Base-by-base conservation (phyloP, 2,888 invertebrate genomes). In the Drosophila melanosoma region DNA sequence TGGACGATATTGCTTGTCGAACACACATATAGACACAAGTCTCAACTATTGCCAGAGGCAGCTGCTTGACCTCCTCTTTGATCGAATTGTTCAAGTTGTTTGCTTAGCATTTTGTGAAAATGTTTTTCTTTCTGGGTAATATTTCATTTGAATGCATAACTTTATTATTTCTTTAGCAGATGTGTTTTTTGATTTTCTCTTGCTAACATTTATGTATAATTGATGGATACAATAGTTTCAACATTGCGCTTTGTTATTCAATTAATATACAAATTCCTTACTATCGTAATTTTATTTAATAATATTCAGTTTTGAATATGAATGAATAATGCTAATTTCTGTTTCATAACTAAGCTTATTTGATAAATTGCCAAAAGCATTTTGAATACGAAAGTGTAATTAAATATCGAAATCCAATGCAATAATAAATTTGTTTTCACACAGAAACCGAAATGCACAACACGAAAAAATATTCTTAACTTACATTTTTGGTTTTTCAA, bases 121-220 rank as follows among this genome's bases (percentile, higher is more conserved):
- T 70, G 62, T 69, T 70, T 81, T 79, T 66, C 59, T 65, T 67
- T 69, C 32, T 15, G 32, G 15, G 58, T 54, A 77, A 74, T 83
- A 81, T 83, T 87, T 87, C 75, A 64, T 67, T 82, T 68, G 64
- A 67, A 53, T 74, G 79, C 85, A 87, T 76, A 83, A 77, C 77
- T 77, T 69, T 69, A 74, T 77, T 87, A 71, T 73, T 68, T 52
- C 57, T 66, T 40, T 51, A 52, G 42, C 79, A 69, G 63, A 66
- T 74, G 69, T 61, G 69, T 52, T 51, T 69, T 69, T 64, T 54
- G 42, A 33, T 62, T 45, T 66, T 49, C 60, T 48, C 29, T 53
- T 51, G 57, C 29, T 64, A 42, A 52, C 65, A 56, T 63, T 62
- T 51, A 33, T 52, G 53, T 65, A 64, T 67, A 77, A 74, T 80